Percentiles rank a stretch among this genome's conserved stretches.
These are phyloP conservation scores for Beris morrisii DNA, from an alignment of 2,888 invertebrate genomes.

Conservation along the genomic window DNA sequence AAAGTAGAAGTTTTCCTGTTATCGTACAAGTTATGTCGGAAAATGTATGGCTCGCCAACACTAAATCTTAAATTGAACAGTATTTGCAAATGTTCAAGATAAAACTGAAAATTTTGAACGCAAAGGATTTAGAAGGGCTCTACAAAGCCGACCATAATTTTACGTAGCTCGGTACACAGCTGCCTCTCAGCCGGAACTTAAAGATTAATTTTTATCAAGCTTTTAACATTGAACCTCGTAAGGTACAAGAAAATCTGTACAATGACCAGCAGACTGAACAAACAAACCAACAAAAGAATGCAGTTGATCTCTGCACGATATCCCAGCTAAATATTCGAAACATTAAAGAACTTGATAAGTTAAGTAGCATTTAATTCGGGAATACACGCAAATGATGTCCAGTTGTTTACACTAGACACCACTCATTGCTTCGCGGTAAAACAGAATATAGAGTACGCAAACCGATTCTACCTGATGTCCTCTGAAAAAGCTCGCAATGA, in stretches of 20 bases:
- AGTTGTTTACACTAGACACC: slow-evolving; percentile 60
- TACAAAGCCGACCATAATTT: not conserved
- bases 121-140: not conserved
- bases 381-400: slow-evolving; percentile 66
- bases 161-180: not conserved
- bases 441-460: slow-evolving; percentile 58
- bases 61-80: slow-evolving; percentile 41
- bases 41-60: slow-evolving; percentile 50
- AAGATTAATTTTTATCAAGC: too few species aligned
- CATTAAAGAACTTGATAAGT: slow-evolving; percentile 1
- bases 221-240: too few species aligned
- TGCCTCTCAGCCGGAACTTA: too few species aligned
- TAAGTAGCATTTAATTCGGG: slow-evolving; percentile 48
- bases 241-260: too few species aligned
- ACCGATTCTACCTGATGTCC: slow-evolving; percentile 61
- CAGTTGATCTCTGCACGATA: not conserved
- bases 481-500: slow-evolving; percentile 58
- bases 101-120: not conserved
- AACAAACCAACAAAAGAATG: not conserved
- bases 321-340: not conserved
- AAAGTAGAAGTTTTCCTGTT: too few species aligned
- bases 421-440: slow-evolving; percentile 65
- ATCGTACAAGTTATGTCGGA: slow-evolving; percentile 8
- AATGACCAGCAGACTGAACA: too few species aligned
- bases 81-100: slow-evolving; percentile 31